Conservation (phyloP, 2,888 invertebrate species). For the Caenorhabditis angaria region DNA sequence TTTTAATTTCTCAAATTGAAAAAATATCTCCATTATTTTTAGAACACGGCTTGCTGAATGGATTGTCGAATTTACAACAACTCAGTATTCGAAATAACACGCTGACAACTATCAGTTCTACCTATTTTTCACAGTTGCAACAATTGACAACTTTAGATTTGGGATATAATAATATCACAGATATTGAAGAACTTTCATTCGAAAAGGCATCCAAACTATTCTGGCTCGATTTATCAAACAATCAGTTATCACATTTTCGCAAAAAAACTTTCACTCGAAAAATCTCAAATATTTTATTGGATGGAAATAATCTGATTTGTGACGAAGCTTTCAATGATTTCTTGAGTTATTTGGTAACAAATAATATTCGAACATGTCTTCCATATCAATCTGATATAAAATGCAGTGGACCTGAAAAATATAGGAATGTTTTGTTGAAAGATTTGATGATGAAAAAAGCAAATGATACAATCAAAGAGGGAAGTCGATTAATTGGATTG, state of each 20-base stretch:
- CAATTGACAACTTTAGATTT: slow-evolving; percentile 65
- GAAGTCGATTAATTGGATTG: slow-evolving; percentile 27
- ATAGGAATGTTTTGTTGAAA: slow-evolving; percentile 58
- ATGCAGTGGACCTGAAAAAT: slow-evolving; percentile 63
- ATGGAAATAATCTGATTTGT: slow-evolving; percentile 69
- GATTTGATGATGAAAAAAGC: slow-evolving; percentile 72
- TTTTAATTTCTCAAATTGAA: neutral
- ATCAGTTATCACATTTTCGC: slow-evolving; percentile 56
- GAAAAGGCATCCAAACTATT: slow-evolving; percentile 54
- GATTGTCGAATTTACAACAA: slow-evolving; percentile 79
- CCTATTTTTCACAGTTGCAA: slow-evolving; percentile 57
- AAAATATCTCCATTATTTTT: slow-evolving; percentile 12
- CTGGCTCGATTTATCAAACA: slow-evolving; percentile 69
- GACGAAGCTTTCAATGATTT: slow-evolving; percentile 68
- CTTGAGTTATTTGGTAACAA: slow-evolving; percentile 52
- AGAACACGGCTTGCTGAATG: slow-evolving; percentile 73
- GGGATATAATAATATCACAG: slow-evolving; percentile 80
- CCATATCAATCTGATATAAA: slow-evolving; percentile 67
- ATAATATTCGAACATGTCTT: slow-evolving; percentile 68
- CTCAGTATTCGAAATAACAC: slow-evolving; percentile 63
- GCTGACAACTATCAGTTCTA: slow-evolving; percentile 45
- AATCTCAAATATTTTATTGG: slow-evolving; percentile 63
- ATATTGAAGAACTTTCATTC: slow-evolving; percentile 77
- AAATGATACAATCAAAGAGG: slow-evolving; percentile 59
- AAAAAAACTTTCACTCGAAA: slow-evolving; percentile 58